Evolutionary conservation across 2,113 vertebrate genomes (phyloP).

Genomic region (Microcebus tavaratra): DNA sequence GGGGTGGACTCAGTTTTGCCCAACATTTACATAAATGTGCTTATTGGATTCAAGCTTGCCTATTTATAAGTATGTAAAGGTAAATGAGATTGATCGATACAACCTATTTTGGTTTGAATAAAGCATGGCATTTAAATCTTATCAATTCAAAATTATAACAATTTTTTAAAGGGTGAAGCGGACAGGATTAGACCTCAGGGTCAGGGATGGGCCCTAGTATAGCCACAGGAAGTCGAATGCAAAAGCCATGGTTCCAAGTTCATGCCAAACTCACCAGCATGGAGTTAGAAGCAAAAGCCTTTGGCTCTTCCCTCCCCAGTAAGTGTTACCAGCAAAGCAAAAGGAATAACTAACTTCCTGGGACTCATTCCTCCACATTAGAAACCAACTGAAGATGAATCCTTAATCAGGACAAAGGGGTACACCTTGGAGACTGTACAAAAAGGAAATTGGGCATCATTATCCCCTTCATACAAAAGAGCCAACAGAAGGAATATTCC

Average conservation of each 20-base stretch:
- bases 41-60: slow-evolving; percentile 3
- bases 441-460: not conserved
- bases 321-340: not conserved
- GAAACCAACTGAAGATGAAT: slow-evolving; percentile 44
- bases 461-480: slow-evolving; percentile 3
- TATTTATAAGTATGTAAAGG: slow-evolving; percentile 40
- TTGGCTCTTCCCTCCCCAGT: not conserved
- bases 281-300: not conserved
- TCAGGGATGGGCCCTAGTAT: not conserved
- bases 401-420: slow-evolving; percentile 45
- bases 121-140: slow-evolving; percentile 5
- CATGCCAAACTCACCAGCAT: not conserved
- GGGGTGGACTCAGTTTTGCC: slow-evolving; percentile 22
- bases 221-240: not conserved
- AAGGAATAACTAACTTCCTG: slow-evolving; percentile 26
- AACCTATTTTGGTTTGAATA: slow-evolving; percentile 29
- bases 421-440: not conserved
- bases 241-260: not conserved
- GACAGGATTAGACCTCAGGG: not conserved
- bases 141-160: not conserved
- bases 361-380: slow-evolving; percentile 15
- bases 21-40: slow-evolving; percentile 47
- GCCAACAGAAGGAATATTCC: not conserved
- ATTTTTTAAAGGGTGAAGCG: slow-evolving; percentile 20
- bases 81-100: not conserved